Evolutionary conservation across 2,888 invertebrate species (phyloP).

Genomic region (Mythimna vitellina): DNA sequence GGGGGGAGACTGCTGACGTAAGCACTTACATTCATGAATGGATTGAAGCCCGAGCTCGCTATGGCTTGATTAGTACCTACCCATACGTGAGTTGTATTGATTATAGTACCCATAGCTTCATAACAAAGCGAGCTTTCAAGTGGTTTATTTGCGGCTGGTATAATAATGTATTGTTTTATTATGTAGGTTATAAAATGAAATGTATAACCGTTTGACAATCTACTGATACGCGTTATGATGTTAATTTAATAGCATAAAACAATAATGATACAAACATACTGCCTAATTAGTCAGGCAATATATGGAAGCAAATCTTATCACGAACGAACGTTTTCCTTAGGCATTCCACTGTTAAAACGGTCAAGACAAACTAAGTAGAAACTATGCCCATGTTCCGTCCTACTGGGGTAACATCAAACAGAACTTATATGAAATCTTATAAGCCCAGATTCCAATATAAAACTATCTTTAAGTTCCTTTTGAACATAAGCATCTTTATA

Average conservation of each 20-base stretch:
- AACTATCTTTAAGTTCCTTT: constrained; percentile 7
- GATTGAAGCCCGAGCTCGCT: constrained; percentile 79
- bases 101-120: constrained; percentile 37
- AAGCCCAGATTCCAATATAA: constrained; percentile 5
- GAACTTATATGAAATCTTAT: constrained; percentile 24
- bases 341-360: not conserved
- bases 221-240: not conserved
- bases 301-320: not conserved
- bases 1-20: constrained; percentile 84
- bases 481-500: not conserved
- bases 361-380: constrained; percentile 33
- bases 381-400: constrained; percentile 22
- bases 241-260: not conserved
- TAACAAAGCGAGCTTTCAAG: constrained; percentile 40
- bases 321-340: not conserved
- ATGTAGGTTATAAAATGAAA: constrained; percentile 30
- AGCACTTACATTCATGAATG: constrained; percentile 87
- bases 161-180: constrained; percentile 19
- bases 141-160: constrained; percentile 29
- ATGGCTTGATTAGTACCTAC: constrained; percentile 67
- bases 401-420: constrained; percentile 14
- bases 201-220: not conserved
- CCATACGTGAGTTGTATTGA: constrained; percentile 58
- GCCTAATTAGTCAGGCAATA: not conserved
- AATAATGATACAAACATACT: not conserved